Base-by-base conservation (phyloP, 2,797 vertebrate species). In the Rhinatrema bivittatum region DNA sequence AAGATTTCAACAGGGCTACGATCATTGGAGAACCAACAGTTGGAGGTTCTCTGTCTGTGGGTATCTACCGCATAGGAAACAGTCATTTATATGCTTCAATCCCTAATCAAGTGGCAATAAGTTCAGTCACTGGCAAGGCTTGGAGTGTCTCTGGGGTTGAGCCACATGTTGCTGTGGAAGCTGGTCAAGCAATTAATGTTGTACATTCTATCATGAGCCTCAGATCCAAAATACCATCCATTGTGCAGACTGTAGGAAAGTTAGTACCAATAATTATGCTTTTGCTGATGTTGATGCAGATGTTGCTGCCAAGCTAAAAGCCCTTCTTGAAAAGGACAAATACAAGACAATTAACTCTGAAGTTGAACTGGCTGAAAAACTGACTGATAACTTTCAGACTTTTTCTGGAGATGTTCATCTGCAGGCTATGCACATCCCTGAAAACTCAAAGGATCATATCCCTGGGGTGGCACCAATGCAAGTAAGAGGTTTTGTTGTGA, bases 201-300 rank as follows among this genome's bases (percentile, higher is more conserved):
- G 82, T 88, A 32, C 82, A 84, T 42, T 78, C 59, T 30, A 93
- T 94, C 24, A 74, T 90, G 23, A 70, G 59, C 33, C 70, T 97
- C 23, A 89, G 84, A 2, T 50, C 67, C 22, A 78, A 85, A 53
- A 70, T 96, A 36, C 87, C 91, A 16, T 71, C 60, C 3, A 73
- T 86, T 19, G 65, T 97, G 12, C 81, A 89, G 50, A 85, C 67
- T 1, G 62, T 88, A 0, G 86, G 85, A 1, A 65, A 78, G 18
- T 75, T 96, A 36, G 79, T 99, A 12, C 78, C 77, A 2, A 93
- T 32, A 96, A 96, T 64, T 99, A 98, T 1, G 91, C 94, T 19
- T 93, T 90, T 50, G 70, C 75, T 16, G 72, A 75, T 20, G 42
- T 65, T 3, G 94, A 87, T 1, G 62, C 65, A 6, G 37, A 56